phyloP scores from a whole-genome alignment of 1,140 invertebrate species.

The Hyposmocoma kahamanoa region DNA sequence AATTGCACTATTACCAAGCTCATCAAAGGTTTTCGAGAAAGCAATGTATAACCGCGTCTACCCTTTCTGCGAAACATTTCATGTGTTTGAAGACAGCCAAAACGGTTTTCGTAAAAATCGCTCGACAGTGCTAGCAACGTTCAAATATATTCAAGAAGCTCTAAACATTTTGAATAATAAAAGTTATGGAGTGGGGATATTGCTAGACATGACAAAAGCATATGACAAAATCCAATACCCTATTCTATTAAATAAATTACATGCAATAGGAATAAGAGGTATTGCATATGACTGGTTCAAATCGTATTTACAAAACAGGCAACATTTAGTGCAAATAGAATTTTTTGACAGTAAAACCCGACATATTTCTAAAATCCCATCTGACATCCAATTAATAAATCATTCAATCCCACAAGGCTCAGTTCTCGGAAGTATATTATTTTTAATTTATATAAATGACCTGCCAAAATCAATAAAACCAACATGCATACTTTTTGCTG shows the following conservation, averaged over 20 bases:
- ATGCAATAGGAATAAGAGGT: neutral
- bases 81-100: neutral
- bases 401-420: neutral
- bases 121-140: neutral
- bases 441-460: conserved; percentile 8
- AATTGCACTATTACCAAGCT: neutral
- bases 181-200: neutral
- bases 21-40: conserved; percentile 1
- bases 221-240: conserved; percentile 1
- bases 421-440: neutral
- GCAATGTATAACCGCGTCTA: neutral
- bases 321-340: neutral
- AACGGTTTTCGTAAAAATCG: neutral
- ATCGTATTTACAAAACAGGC: neutral
- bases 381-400: neutral
- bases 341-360: neutral
- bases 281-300: neutral
- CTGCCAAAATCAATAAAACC: neutral
- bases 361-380: neutral
- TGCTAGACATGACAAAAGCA: conserved; percentile 7
- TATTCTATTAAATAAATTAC: neutral
- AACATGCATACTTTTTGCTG: conserved; percentile 5
- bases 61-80: neutral
- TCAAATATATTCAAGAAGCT: neutral
- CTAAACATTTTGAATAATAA: neutral